A percentile compares a stretch with the other conserved stretches of the same genome.
phyloP scores from a whole-genome alignment of 2,113 vertebrate genomes.

The Neopipo cinnamomea region DNA sequence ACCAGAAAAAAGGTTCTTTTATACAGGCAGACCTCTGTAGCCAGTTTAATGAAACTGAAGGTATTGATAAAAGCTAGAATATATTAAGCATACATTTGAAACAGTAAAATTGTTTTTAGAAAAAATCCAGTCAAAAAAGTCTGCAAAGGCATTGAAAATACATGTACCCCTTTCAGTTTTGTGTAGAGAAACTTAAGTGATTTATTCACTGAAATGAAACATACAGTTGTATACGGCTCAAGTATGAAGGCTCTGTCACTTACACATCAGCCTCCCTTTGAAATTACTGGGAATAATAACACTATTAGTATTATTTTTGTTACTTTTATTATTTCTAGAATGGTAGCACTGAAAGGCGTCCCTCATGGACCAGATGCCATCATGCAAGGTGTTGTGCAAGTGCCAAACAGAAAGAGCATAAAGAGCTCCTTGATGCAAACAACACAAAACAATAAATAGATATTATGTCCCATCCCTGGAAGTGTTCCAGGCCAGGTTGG shows the following conservation, averaged over 20 bases:
- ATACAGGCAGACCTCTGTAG: not conserved
- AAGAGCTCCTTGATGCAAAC: not conserved
- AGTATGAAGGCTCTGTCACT: not conserved
- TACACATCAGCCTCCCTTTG: not conserved
- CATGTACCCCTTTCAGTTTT: not conserved
- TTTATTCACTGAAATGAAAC: not conserved
- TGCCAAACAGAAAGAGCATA: not conserved
- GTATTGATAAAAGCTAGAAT: not conserved
- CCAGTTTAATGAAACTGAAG: not conserved
- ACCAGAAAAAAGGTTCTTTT: not conserved
- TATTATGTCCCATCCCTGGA: not conserved
- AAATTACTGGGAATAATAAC: not conserved
- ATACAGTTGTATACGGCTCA: not conserved
- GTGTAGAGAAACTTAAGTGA: not conserved
- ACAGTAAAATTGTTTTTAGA: not conserved
- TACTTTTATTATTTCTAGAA: not conserved
- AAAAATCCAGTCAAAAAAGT: not conserved
- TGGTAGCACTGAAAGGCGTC: not conserved
- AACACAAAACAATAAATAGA: not conserved
- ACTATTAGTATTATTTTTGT: not conserved
- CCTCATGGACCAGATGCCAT: not conserved
- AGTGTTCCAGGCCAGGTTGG: not conserved
- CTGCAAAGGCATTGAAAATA: not conserved
- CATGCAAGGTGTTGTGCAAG: not conserved
- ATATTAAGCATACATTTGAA: not conserved